Conservation (phyloP, 2,797 vertebrate genomes). For the Spea hammondii region DNA sequence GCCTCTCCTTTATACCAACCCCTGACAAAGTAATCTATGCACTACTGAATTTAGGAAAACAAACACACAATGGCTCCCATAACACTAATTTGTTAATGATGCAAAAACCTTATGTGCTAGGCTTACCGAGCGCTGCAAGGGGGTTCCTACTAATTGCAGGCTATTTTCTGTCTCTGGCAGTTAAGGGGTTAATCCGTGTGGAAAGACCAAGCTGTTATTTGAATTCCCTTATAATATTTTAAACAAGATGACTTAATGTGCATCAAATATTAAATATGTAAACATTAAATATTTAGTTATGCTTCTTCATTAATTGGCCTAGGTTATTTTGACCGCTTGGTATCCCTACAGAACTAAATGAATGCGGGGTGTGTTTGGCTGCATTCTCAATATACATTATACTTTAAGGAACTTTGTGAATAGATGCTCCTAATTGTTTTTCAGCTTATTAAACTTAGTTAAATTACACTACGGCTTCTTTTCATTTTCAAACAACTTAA, state of each 20-base stretch:
- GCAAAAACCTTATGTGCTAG: too few species aligned
- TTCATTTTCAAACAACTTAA: too few species aligned
- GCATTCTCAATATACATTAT: too few species aligned
- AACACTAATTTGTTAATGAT: too few species aligned
- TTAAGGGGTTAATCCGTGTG: not conserved
- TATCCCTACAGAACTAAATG: constrained; percentile 13
- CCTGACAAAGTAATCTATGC: not conserved
- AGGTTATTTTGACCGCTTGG: constrained; percentile 21
- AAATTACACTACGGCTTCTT: too few species aligned
- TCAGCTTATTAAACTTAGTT: too few species aligned
- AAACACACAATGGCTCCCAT: too few species aligned
- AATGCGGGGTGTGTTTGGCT: too few species aligned
- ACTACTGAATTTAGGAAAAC: too few species aligned
- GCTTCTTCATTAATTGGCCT: constrained; percentile 24
- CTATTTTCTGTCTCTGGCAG: constrained; percentile 9
- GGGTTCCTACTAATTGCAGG: not conserved
- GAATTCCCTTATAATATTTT: constrained; percentile 31
- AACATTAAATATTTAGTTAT: constrained; percentile 28
- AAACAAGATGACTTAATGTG: constrained; percentile 33
- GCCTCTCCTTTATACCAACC: not conserved
- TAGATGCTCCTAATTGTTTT: too few species aligned
- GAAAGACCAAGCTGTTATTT: constrained; percentile 3
- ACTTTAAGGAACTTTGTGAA: too few species aligned
- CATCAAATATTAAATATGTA: constrained; percentile 32
- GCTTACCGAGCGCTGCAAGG: too few species aligned